A percentile compares a stretch with the other conserved stretches of the same genome.
Conservation (phyloP, 2,797 vertebrate species). For the Allobates femoralis region DNA sequence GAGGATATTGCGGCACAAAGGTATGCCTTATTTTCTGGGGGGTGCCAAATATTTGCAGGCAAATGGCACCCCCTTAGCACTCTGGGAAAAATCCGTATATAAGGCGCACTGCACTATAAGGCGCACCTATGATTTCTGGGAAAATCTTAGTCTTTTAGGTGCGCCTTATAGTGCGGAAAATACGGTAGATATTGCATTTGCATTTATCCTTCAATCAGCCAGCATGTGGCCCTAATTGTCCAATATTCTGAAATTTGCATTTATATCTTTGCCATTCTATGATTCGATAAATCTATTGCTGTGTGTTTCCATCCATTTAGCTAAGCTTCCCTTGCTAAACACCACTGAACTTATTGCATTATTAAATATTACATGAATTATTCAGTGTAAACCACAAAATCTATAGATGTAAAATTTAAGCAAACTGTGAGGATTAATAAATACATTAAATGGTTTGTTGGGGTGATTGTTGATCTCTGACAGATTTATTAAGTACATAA, state of each 20-base stretch:
- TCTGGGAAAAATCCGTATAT: too few relatives aligned
- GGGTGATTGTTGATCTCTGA: not conserved
- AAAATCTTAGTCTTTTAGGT: too few relatives aligned
- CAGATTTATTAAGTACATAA: not conserved
- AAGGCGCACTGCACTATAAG: too few relatives aligned
- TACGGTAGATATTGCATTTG: not conserved
- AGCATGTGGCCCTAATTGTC: not conserved
- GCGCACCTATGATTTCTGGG: too few relatives aligned
- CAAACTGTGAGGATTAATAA: constrained; percentile 61
- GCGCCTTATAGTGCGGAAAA: too few relatives aligned
- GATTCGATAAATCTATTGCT: constrained; percentile 38
- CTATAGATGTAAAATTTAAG: constrained; percentile 69
- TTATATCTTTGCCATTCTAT: not conserved
- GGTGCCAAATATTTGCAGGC: too few relatives aligned
- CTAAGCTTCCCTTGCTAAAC: constrained; percentile 76
- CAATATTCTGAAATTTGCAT: constrained; percentile 8
- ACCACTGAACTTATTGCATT: constrained; percentile 83
- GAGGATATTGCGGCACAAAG: too few relatives aligned
- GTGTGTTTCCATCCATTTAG: constrained; percentile 47
- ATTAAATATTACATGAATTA: constrained; percentile 89
- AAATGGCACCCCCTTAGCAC: too few relatives aligned
- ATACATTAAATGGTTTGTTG: constrained; percentile 18
- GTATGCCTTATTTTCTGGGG: too few relatives aligned
- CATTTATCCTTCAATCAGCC: not conserved
- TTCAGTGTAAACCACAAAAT: constrained; percentile 79